Evolutionary conservation across 1,140 invertebrate species (phyloP), one percentile per base, ranked within the genome.

Genomic region (Sweltsa coloradensis): DNA sequence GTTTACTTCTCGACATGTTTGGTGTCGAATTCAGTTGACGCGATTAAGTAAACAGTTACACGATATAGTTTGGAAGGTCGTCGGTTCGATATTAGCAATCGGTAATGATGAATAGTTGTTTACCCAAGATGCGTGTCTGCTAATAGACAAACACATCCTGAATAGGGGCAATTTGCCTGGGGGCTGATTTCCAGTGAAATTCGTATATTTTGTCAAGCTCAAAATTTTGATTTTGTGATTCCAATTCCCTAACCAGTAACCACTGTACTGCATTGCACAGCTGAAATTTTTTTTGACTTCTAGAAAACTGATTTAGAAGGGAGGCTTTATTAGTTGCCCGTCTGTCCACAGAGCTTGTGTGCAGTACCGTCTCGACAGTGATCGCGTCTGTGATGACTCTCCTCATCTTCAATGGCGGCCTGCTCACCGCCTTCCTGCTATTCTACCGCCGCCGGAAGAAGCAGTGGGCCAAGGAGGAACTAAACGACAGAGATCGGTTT

Each of bases 401-500:
- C n/a, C 5, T 44, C 9, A 31, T 49, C 18, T 24, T 49, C 13
- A 49, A 49, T 36, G 21, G 36, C 29, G 29, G 40, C 11, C 25
- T 49, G 13, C 11, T 42, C 5, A 36, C 37, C 21, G 18, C 18
- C 3, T 49, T 49, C 29, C 19, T 23, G 3, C 23, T 49, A 16
- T 49, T 49, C 22, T 49, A 49, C 14, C 41, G 41, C 11, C 40
- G 42, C 40, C 41, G 47, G 3, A 49, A 49, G 41, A 49, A 49
- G 18, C n/a, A 22, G 6, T 49, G 47, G 47, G 34, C 26, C 16
- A 49, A 45, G 14, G 14, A 14, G 13, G 47, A 46, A 54, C 27
- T 19, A 41, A 3, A 23, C 13, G n/a, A 25, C 18, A 40, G 21
- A 13, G 34, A 41, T 13, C 16, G 27, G 16, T 21, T 24, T 25